These are phyloP conservation scores for Caenorhabditis sp. DNA, from an alignment of 2,888 invertebrate genomes.

Conservation along the genomic window DNA sequence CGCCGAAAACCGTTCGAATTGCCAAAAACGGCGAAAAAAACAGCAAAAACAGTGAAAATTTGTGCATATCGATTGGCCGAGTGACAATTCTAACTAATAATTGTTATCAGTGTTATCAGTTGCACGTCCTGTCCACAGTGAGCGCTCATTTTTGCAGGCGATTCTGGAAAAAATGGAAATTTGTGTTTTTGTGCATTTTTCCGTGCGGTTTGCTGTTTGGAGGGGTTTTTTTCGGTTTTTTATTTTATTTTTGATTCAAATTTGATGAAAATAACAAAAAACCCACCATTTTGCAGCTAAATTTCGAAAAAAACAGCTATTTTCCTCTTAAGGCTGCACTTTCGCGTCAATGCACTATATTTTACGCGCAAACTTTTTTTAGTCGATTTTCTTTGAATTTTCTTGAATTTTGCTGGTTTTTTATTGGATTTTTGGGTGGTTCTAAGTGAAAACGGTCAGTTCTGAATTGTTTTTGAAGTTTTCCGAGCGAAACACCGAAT, in stretches of 20 bases:
- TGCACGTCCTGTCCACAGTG: background rate
- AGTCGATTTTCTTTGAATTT: no score
- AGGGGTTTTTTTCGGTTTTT: background rate
- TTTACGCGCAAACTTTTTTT: background rate
- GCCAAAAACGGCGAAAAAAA: background rate
- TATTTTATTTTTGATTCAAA: background rate
- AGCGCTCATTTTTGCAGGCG: no score
- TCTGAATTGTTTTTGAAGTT: no score
- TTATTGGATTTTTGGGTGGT: background rate
- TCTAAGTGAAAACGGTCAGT: no score
- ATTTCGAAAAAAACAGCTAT: no score
- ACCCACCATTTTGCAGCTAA: no score
- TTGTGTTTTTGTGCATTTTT: background rate
- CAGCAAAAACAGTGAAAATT: background rate
- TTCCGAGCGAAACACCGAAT: no score
- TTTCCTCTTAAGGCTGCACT: background rate
- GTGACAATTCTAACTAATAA: no score
- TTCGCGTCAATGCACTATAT: background rate
- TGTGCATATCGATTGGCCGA: slow-evolving; percentile 40
- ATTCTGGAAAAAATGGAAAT: slow-evolving; percentile 16
- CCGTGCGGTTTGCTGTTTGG: background rate
- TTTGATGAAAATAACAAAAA: no score
- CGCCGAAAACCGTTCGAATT: slow-evolving; percentile 16
- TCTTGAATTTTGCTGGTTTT: background rate
- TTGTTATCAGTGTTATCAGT: slow-evolving; percentile 23